Percentiles rank a stretch among this genome's conserved stretches.
These are phyloP conservation scores for Bombycilla garrulus DNA, from an alignment of 2,113 vertebrate species.

Conservation along the genomic window DNA sequence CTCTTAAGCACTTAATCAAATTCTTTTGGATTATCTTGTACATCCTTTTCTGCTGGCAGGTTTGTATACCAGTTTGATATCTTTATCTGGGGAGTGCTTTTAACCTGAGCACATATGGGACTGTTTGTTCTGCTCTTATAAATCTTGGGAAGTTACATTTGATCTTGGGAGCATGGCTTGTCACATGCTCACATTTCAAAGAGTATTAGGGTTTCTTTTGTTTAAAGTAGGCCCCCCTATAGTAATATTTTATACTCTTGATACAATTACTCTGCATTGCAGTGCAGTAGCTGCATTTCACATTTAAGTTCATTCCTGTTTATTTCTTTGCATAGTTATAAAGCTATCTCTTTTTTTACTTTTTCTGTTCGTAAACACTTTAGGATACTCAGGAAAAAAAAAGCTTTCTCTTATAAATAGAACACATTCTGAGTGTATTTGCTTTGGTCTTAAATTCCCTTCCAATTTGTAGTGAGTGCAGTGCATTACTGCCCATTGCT, in stretches of 20 bases:
- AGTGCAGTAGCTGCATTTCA: neutral
- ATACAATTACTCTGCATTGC: neutral
- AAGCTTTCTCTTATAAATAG: neutral
- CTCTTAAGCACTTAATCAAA: conserved; percentile 45
- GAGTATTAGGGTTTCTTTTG: neutral
- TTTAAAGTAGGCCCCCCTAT: neutral
- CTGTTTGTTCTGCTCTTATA: neutral
- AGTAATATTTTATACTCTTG: neutral
- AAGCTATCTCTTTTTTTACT: neutral
- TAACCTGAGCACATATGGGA: neutral
- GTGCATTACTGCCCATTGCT: neutral
- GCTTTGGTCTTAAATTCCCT: conserved; percentile 13
- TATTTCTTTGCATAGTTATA: neutral
- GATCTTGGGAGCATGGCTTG: neutral
- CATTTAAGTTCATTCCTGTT: neutral
- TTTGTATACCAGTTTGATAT: neutral
- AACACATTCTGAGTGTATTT: neutral
- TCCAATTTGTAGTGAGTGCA: neutral
- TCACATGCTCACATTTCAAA: neutral
- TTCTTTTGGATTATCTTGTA: conserved; percentile 15
- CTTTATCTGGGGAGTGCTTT: neutral
- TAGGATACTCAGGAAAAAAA: neutral
- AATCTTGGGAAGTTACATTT: neutral
- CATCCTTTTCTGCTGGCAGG: neutral
- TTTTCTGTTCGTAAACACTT: neutral